Conservation (phyloP, 1,140 invertebrate genomes). For the Bombus balteatus region DNA sequence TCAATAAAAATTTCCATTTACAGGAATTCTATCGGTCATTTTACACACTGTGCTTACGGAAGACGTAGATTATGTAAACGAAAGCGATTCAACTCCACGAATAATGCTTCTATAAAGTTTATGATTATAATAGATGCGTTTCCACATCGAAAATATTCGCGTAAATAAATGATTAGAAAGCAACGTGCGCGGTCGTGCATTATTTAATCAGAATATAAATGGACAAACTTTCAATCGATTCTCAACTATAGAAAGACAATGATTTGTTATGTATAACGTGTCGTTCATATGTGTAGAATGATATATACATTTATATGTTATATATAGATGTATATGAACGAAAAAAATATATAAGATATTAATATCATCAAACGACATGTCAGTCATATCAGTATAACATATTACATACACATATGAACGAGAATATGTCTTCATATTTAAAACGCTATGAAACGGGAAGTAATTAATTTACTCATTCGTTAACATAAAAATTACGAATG, state of each 20-base stretch:
- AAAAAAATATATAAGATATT: too few relatives aligned
- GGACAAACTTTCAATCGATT: neutral
- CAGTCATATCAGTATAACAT: neutral
- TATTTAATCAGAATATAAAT: neutral
- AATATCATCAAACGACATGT: too few relatives aligned
- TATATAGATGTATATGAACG: too few relatives aligned
- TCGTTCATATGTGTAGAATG: too few relatives aligned
- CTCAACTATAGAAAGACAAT: neutral
- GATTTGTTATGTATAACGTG: neutral
- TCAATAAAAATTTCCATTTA: neutral
- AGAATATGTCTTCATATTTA: neutral
- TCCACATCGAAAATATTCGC: neutral
- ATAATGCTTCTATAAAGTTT: slow-evolving; percentile 6
- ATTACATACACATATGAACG: neutral
- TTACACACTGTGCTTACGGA: neutral
- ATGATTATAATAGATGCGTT: neutral
- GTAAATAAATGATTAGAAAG: slow-evolving; percentile 30
- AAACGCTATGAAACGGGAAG: neutral
- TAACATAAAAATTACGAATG: slow-evolving; percentile 16
- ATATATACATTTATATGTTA: too few relatives aligned
- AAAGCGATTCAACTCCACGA: neutral
- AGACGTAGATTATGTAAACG: slow-evolving; percentile 13
- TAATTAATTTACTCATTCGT: neutral
- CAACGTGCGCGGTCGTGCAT: neutral
- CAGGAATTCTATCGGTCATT: neutral